Percentiles rank a stretch among this genome's conserved stretches.
phyloP scores from a whole-genome alignment of 1,140 invertebrate genomes.

The Matsumurasca onukii region DNA sequence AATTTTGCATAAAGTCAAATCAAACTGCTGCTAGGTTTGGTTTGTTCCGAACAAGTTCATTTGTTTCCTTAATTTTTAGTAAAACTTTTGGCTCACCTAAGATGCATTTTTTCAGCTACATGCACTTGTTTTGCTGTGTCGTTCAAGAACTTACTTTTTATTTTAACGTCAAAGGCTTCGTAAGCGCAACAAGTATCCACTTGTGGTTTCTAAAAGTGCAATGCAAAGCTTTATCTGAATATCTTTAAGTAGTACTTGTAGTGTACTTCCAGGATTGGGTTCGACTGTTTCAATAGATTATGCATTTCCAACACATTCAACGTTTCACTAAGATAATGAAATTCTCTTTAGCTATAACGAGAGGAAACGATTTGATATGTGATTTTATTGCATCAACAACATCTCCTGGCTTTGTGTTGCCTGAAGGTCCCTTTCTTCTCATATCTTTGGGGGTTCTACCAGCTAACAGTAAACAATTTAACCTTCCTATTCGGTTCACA shows the following conservation, averaged over 20 bases:
- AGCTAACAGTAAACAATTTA: neutral
- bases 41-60: neutral
- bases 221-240: conserved; percentile 28
- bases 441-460: neutral
- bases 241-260: conserved; percentile 6
- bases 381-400: neutral
- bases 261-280: neutral
- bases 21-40: neutral
- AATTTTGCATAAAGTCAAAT: conserved; percentile 36
- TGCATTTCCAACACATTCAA: conserved; percentile 20
- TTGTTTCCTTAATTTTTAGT: neutral
- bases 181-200: conserved; percentile 29
- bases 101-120: conserved; percentile 25
- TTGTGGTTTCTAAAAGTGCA: conserved; percentile 27
- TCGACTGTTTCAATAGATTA: neutral
- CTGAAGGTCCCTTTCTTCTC: neutral
- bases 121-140: conserved; percentile 28
- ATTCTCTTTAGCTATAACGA: neutral
- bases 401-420: neutral
- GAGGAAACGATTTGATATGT: neutral
- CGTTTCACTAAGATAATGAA: conserved; percentile 2
- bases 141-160: conserved; percentile 27
- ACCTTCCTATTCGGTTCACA: neutral
- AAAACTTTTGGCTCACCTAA: conserved; percentile 26
- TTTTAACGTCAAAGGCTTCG: conserved; percentile 25